Evolutionary conservation across 2,888 invertebrate species (phyloP).

Genomic region (Sialis fuliginosa): DNA sequence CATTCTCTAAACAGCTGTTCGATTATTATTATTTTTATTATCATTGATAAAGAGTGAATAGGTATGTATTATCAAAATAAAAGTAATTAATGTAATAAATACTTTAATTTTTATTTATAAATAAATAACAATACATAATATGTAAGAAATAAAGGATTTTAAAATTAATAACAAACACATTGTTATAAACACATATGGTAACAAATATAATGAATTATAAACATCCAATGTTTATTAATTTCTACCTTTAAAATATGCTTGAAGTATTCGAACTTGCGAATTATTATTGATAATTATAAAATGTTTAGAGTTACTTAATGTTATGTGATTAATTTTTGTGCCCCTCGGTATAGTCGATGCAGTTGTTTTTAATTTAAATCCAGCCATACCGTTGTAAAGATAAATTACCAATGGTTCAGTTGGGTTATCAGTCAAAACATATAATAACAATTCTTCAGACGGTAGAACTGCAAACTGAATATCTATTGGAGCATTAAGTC

Average conservation of each 20-base stretch:
- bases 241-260: constrained; percentile 18
- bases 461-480: constrained; percentile 23
- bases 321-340: constrained; percentile 10
- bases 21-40: too few species aligned
- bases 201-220: too few species aligned
- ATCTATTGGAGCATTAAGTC: constrained; percentile 18
- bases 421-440: constrained; percentile 21
- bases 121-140: not conserved
- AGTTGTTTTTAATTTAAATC: constrained; percentile 19
- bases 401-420: constrained; percentile 24
- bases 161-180: not conserved
- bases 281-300: constrained; percentile 16
- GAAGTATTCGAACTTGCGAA: constrained; percentile 15
- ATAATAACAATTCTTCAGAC: constrained; percentile 26
- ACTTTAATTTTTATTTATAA: not conserved
- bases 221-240: too few species aligned
- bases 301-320: constrained; percentile 14
- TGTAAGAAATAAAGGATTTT: not conserved
- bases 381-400: constrained; percentile 24
- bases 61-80: not conserved
- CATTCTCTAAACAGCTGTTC: too few species aligned
- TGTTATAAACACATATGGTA: too few species aligned
- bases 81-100: not conserved
- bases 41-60: not conserved
- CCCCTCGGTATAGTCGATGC: constrained; percentile 11